Conservation (phyloP, 1,140 invertebrate genomes). For the Brachionus paranguensis region DNA sequence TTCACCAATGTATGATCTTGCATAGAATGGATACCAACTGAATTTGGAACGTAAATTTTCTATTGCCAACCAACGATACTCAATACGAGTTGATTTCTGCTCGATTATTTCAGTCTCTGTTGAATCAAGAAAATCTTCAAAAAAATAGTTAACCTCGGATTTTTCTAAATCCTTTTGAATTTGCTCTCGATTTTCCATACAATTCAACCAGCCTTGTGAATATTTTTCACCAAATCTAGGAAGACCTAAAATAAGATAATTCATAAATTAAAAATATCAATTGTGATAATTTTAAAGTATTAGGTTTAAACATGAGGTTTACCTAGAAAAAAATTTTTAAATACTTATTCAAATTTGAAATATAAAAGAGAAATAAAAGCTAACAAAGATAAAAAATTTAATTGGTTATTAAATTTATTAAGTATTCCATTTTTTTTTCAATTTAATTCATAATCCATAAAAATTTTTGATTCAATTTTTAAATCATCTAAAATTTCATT, state of each 20-base stretch:
- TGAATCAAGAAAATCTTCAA: neutral
- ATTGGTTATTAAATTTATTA: no score
- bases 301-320: no score
- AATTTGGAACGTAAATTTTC: neutral
- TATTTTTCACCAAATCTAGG: conserved; percentile 18
- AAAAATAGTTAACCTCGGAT: neutral
- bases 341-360: no score
- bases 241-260: neutral
- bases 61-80: conserved; percentile 3
- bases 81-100: neutral
- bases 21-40: conserved; percentile 32
- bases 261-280: no score
- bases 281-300: no score
- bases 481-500: no score
- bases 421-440: no score
- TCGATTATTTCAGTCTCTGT: neutral
- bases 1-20: neutral
- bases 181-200: neutral
- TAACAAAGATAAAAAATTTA: no score
- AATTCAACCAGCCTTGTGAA: conserved; percentile 5
- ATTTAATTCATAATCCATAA: no score
- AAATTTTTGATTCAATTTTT: no score
- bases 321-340: no score
- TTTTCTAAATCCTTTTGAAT: conserved; percentile 6
- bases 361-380: no score